Percentiles rank a stretch among this genome's conserved stretches.
Evolutionary conservation across 2,888 invertebrate genomes (phyloP).

Genomic region (Metellina segmentata): DNA sequence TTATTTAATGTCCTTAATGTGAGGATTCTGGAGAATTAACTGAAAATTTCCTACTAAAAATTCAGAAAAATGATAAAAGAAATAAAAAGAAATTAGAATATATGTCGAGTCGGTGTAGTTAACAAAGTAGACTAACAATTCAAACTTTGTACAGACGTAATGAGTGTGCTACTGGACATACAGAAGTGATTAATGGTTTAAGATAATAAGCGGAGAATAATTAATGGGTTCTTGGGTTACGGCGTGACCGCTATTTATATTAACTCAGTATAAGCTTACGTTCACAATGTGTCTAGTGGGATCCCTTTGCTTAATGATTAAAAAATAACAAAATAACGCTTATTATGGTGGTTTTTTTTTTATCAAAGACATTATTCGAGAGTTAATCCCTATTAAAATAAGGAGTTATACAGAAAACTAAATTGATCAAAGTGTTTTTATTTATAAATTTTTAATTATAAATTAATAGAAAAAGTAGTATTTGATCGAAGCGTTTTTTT

Average conservation of each 20-base stretch:
- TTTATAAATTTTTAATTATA: too few relatives aligned
- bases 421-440: neutral
- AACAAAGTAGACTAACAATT: neutral
- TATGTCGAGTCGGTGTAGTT: too few relatives aligned
- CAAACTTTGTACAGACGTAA: neutral
- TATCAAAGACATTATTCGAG: neutral
- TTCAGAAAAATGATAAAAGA: too few relatives aligned
- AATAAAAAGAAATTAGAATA: too few relatives aligned
- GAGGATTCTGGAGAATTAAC: too few relatives aligned
- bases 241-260: neutral
- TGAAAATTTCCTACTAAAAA: too few relatives aligned
- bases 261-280: neutral
- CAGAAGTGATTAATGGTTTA: neutral
- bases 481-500: too few relatives aligned
- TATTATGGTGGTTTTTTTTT: neutral
- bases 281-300: neutral
- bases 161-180: neutral
- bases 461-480: too few relatives aligned
- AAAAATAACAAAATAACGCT: neutral
- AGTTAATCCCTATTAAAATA: neutral
- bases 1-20: too few relatives aligned
- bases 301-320: neutral
- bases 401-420: neutral
- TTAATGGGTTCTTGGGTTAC: neutral
- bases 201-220: neutral